Conservation (phyloP, 2,888 invertebrate species). For the Quadroppia sp. region DNA sequence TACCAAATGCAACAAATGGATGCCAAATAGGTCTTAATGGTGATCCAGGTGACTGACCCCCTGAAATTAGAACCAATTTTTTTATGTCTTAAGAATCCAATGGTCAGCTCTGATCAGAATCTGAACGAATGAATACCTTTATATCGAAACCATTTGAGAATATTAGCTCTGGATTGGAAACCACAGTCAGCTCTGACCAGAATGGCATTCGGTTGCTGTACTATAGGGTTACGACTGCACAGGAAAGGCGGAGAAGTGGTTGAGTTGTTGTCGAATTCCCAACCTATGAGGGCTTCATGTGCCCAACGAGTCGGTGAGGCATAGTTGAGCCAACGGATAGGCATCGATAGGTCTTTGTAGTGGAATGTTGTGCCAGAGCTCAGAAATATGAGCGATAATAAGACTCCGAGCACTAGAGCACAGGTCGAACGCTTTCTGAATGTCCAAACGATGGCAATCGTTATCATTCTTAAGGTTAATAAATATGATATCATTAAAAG, state of each 20-base stretch:
- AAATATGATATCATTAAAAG: conserved; percentile 53
- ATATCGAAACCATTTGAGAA: conserved; percentile 43
- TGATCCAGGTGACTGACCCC: background rate
- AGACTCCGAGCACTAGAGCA: conserved; percentile 60
- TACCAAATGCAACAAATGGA: conserved; percentile 17
- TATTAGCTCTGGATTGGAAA: conserved; percentile 42
- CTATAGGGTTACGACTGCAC: conserved; percentile 61
- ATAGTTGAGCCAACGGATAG: conserved; percentile 61
- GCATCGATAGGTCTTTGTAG: conserved; percentile 63
- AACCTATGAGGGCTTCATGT: conserved; percentile 60
- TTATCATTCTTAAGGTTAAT: conserved; percentile 51
- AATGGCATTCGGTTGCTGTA: conserved; percentile 74
- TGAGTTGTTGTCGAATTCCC: conserved; percentile 48
- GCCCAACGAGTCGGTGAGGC: conserved; percentile 71
- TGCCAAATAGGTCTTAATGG: conserved; percentile 22
- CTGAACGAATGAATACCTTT: conserved; percentile 26
- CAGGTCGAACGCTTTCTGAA: conserved; percentile 63
- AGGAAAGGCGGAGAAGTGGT: conserved; percentile 53
- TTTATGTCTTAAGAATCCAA: no score
- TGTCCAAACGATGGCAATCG: conserved; percentile 64
- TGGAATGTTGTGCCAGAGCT: conserved; percentile 66
- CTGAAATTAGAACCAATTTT: background rate
- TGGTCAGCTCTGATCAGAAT: no score
- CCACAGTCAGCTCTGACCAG: conserved; percentile 50
- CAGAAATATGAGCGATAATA: conserved; percentile 60